Base-by-base conservation (phyloP, 2,797 vertebrate species). In the Macropodus opercularis region DNA sequence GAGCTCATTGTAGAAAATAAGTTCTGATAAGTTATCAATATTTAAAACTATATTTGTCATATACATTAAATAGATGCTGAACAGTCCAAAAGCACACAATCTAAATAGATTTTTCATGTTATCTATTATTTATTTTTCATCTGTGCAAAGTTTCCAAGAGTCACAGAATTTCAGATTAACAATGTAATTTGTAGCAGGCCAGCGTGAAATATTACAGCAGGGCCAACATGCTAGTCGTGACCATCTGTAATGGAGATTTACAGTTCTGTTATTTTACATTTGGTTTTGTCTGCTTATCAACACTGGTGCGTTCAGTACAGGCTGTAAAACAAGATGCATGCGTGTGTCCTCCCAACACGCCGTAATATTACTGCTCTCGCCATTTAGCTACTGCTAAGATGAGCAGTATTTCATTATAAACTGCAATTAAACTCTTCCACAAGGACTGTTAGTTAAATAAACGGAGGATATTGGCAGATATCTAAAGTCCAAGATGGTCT, bases 391-490 rank as follows among this genome's bases (percentile, higher is more conserved):
- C 11, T 12, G 11, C 31, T 26, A 22, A 29, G n/a, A 5, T 23
- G 1, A 3, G 9, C 15, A 31, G 24, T 18, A 11, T 42, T 14
- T 14, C 8, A 26, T 11, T 3, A 32, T 13, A 1, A 29, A 21
- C 7, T 8, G 1, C 42, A 17, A 24, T 43, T 15, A 6, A n/a
- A 18, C 18, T 21, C 2, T 22, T 6, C 17, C 5, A 4, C 12
- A n/a, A n/a, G 18, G 36, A 21, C 8, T 17, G 46, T 41, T 23
- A 10, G 17, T 14, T 21, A 19, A 21, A 24, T 23, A 5, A 47
- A 61, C 6, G 4, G 18, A 59, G 52, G 31, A 27, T 19, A 56
- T 66, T 13, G 44, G 22, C 51, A 22, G 24, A 32, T 17, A 5
- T 6, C 39, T 22, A 1, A 26, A 43, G 29, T 42, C 29, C 5